Evolutionary conservation across 2,113 vertebrate species (phyloP), one percentile per base, ranked within the genome.

Genomic region (Ceyx cyanopectus): DNA sequence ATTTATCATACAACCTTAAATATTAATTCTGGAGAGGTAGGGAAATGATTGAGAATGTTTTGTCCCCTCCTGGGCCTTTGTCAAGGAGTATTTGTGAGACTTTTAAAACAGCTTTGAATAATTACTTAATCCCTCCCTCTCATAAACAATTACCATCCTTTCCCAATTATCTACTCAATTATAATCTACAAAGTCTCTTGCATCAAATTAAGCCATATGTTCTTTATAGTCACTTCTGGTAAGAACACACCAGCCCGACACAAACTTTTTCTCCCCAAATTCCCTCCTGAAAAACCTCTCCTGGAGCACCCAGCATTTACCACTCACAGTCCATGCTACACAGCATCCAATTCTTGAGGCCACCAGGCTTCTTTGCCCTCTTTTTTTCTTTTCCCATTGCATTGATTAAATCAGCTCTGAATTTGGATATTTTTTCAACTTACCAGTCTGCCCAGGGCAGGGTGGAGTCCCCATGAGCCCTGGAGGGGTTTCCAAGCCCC

Each of bases 81-180:
- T 68, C 63, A 37, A 94, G 89, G 84, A 87, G 56, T 72, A 37
- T 93, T 93, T 89, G 60, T 23, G 84, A 90, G 58, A 45, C 84
- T 88, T 83, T 74, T 72, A 72, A 93, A 95, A 27, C 85, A 75
- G 80, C 83, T 92, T 93, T 95, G 80, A 94, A 57, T 92, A 95
- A 96, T 95, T 92, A 77, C 85, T 51, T 69, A 92, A 93, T 92
- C 90, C 78, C 30, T 78, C 81, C 72, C 77, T 79, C 92, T 94
- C 86, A 74, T 54, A 93, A 94, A 95, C 90, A 94, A 89, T 92
- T 92, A 70, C 60, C 93, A 89, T 93, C 88, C 89, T 81, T 79
- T 48, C 94, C 88, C 95, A 96, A 96, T 97, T 97, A 97, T 84
- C 95, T 94, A 21, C 91, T 95, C 91, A 96, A 68, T 97, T 95